phyloP scores from a whole-genome alignment of 2,797 vertebrate species.

The Xiphorhynchus erythropygius region DNA sequence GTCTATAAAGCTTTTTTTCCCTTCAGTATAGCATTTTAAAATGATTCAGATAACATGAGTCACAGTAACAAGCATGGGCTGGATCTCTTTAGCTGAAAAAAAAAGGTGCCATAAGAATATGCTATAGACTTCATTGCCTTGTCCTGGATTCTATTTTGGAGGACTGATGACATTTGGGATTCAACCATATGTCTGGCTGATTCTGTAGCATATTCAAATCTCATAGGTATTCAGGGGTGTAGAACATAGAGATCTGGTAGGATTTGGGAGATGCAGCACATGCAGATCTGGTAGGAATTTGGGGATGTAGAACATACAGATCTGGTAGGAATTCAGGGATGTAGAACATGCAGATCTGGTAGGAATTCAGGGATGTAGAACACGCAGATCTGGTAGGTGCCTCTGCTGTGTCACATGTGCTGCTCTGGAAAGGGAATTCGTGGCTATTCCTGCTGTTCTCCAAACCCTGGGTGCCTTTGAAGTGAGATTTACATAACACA shows the following conservation, averaged over 20 bases:
- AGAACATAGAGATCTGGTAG: background rate
- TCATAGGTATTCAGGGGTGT: background rate
- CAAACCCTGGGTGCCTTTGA: background rate
- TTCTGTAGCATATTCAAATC: background rate
- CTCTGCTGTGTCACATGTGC: background rate
- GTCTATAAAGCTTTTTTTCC: background rate
- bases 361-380: background rate
- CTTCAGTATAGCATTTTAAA: conserved; percentile 6
- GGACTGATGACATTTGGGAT: conserved; percentile 47
- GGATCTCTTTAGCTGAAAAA: background rate
- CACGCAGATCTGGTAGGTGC: background rate
- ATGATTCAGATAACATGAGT: conserved; percentile 50
- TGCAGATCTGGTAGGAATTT: background rate
- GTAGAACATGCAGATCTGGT: background rate
- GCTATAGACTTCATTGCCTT: conserved; percentile 35
- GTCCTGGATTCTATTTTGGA: conserved; percentile 56
- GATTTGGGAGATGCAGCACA: background rate
- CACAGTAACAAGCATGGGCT: conserved; percentile 43
- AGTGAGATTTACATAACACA: background rate
- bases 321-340: background rate
- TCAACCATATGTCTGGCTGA: conserved; percentile 20
- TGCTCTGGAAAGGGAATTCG: background rate
- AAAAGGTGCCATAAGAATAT: conserved; percentile 17
- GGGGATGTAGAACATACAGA: background rate
- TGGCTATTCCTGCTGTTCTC: background rate